Evolutionary conservation across 2,797 vertebrate species (phyloP).

Genomic region (Hylomyscus alleni): DNA sequence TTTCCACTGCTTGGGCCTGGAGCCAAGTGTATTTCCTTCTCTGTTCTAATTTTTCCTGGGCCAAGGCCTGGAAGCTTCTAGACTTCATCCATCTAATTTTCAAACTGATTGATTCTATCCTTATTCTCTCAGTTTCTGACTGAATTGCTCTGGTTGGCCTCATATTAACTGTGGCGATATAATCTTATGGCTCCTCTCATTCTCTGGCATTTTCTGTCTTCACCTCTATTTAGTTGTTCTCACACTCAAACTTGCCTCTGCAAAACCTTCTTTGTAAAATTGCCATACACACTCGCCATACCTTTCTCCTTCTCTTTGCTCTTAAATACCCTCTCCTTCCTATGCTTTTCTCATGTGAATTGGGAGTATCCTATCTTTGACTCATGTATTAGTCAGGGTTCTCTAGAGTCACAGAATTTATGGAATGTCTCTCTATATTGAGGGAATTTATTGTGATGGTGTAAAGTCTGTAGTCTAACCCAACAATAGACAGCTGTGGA

Average conservation of each 20-base stretch:
- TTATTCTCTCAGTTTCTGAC: background rate
- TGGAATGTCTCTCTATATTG: background rate
- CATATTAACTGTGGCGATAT: background rate
- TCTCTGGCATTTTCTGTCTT: background rate
- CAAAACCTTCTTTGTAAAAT: too few relatives aligned
- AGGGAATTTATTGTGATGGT: background rate
- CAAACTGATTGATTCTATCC: background rate
- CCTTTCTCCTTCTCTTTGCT: too few relatives aligned
- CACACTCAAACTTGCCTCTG: background rate
- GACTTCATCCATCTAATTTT: background rate
- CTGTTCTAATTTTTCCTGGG: background rate
- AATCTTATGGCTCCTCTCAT: background rate
- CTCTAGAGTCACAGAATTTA: background rate
- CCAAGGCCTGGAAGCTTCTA: background rate
- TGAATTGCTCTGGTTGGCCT: background rate
- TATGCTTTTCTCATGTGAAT: too few relatives aligned
- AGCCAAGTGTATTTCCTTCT: background rate
- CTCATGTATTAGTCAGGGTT: too few relatives aligned
- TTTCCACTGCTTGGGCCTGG: background rate
- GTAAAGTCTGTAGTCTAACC: background rate
- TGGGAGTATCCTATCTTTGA: too few relatives aligned
- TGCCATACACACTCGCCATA: too few relatives aligned
- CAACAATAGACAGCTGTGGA: background rate
- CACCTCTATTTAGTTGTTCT: background rate
- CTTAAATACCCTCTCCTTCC: too few relatives aligned